Base-by-base conservation (phyloP, 2,888 invertebrate genomes). In the Nomada ferruginata region DNA sequence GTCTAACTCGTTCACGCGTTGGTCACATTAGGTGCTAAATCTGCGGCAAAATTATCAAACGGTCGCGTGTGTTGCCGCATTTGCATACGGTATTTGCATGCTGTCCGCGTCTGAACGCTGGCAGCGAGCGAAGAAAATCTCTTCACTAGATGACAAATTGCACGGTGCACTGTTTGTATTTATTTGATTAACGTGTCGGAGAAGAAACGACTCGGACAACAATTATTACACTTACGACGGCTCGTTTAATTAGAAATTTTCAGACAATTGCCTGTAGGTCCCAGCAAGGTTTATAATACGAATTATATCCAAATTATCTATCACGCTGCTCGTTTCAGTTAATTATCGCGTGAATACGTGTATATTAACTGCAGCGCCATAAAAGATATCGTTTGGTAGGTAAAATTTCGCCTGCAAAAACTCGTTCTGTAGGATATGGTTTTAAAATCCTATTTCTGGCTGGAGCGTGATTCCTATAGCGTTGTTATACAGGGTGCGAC, bases 1-100 rank as follows among this genome's bases (percentile, higher is more conserved):
- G 77, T 36, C 65, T 63, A 64, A 66, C 61, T 60, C 78, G 85
- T 85, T 85, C 69, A 69, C 83, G n/a, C 50, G 66, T 87, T 87
- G 36, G 85, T 86, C 85, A 77, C 68, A 74, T 85, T 76, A 76
- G 59, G 68, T 66, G 82, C 60, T 84, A 85, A 88, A 88, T 83
- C 81, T 68, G 78, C 57, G 81, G 79, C 78, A 75, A 78, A 83
- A 87, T 85, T 88, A 87, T 83, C 76, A 73, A 57, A 18, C 44
- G 18, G 55, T 20, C 60, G 52, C 52, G 72, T 36, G 26, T 23
- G 59, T 78, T 72, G n/a, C 59, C 70, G 36, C 71, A 63, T 75
- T 65, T 64, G 73, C 78, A 42, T 63, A 63, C 47, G 18, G 52
- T 60, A 71, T 60, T 71, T 65, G 71, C 60, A 61, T 63, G 55